phyloP scores from a whole-genome alignment of 2,113 vertebrate genomes.

The Saimiri boliviensis region DNA sequence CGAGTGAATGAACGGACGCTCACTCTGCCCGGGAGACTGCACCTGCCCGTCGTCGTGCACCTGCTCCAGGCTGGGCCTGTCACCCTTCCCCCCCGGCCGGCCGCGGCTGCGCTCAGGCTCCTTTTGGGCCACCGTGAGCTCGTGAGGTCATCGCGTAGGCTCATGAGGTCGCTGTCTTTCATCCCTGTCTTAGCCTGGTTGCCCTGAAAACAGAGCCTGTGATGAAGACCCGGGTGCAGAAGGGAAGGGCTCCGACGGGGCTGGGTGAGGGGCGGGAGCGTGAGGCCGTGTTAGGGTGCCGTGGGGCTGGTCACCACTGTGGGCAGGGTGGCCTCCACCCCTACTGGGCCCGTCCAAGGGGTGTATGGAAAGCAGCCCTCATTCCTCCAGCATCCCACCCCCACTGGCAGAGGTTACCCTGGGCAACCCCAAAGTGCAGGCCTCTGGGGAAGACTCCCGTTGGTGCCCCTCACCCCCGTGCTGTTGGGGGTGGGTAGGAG shows the following conservation, averaged over 20 bases:
- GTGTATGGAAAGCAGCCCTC: not conserved
- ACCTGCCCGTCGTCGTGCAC: not conserved
- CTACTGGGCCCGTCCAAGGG: not conserved
- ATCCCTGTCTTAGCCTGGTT: not conserved
- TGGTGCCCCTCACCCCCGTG: not conserved
- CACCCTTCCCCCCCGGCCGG: fast-evolving
- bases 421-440: not conserved
- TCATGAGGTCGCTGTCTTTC: fast-evolving
- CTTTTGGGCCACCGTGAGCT: fast-evolving
- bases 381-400: too few relatives aligned
- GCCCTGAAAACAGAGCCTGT: not conserved
- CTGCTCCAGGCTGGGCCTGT: fast-evolving
- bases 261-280: fast-evolving
- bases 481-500: not conserved
- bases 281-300: fast-evolving
- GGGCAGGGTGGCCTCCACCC: not conserved
- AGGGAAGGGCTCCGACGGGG: not conserved
- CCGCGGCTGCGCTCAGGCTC: fast-evolving
- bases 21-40: fast-evolving
- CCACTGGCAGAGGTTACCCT: not conserved
- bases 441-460: fast-evolving
- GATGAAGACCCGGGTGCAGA: not conserved
- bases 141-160: fast-evolving
- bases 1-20: fast-evolving
- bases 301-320: not conserved